Base-by-base conservation (phyloP, 2,113 vertebrate species). In the Oryzias melastigma region DNA sequence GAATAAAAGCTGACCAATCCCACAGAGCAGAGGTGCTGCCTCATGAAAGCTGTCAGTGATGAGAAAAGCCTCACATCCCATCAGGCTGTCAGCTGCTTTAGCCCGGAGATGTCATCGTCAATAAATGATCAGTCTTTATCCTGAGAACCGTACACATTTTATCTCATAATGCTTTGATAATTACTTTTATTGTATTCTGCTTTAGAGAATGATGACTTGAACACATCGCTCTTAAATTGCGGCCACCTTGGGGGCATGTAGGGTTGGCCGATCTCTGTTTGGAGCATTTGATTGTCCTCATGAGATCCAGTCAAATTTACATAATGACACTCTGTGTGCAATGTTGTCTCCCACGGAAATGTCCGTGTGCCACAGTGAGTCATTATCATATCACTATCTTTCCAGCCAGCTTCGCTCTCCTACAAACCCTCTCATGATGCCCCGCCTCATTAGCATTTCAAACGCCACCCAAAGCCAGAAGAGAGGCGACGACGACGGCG, bases 381-480 rank as follows among this genome's bases (percentile, higher is more conserved):
- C 62, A 53, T 57, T 81, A 83, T 62, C 79, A 77, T 82, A 84
- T 85, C 81, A 66, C 77, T 29, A 64, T 85, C 69, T 70, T 80
- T 83, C 65, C 75, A 83, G 79, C 68, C 68, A 80, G 71, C 75
- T 56, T 74, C 63, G 70, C 51, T 60, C 57, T 61, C 73, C 72
- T 15, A 65, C 68, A 75, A 84, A 81, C 82, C 81, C 70, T 71
- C 70, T 71, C 80, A 79, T 74, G 66, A 76, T 74, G 85, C 66
- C 52, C 69, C 41, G 75, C 67, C 83, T 87, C 88, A 90, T 91
- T 89, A 90, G 81, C 83, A 86, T 86, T 80, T 85, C 78, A 88
- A 87, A 88, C 81, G 87, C 52, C 81, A 81, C 84, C 77, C 77
- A 63, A 59, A 87, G 87, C 78, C 48, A 81, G 73, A 74, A 58